Conservation (phyloP, 53 echinoderm and acorn worm genomes). For the Arbacia lixula region DNA sequence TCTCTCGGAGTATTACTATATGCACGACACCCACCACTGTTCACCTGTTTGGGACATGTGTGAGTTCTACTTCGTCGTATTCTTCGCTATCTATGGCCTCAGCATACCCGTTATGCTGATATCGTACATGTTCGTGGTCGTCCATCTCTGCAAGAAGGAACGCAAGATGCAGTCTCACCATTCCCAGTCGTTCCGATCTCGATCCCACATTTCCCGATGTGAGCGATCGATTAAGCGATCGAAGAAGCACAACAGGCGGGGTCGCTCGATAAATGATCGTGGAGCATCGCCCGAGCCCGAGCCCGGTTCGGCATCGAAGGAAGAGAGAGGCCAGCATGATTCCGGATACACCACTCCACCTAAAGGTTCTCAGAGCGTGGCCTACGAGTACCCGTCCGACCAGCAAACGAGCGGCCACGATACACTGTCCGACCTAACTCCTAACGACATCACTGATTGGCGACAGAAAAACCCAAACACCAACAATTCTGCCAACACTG, state of each 20-base stretch:
- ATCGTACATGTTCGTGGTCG: constrained; percentile 41
- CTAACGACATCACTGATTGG: not conserved
- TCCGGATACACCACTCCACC: constrained; percentile 30
- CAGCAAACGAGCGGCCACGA: not conserved
- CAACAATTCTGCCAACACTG: constrained; percentile 32
- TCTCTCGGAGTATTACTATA: constrained; percentile 17
- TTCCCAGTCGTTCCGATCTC: not conserved
- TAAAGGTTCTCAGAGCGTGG: not conserved
- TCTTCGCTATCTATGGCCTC: constrained; percentile 40
- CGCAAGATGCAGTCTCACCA: constrained; percentile 41
- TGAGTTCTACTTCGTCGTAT: constrained; percentile 32
- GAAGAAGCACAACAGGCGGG: not conserved
- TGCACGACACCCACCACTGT: constrained; percentile 48
- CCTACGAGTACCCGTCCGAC: not conserved
- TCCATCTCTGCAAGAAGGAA: constrained; percentile 44
- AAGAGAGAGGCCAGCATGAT: constrained; percentile 7
- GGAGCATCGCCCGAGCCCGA: not conserved
- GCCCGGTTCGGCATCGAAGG: constrained; percentile 1
- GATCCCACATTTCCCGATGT: not conserved
- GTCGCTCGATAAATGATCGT: not conserved
- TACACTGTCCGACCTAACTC: not conserved
- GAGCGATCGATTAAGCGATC: not conserved
- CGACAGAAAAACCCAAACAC: not conserved
- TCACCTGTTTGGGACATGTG: constrained; percentile 46
- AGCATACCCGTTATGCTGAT: constrained; percentile 28